Evolutionary conservation across 2,113 vertebrate genomes (phyloP).

Genomic region (Zeus faber): DNA sequence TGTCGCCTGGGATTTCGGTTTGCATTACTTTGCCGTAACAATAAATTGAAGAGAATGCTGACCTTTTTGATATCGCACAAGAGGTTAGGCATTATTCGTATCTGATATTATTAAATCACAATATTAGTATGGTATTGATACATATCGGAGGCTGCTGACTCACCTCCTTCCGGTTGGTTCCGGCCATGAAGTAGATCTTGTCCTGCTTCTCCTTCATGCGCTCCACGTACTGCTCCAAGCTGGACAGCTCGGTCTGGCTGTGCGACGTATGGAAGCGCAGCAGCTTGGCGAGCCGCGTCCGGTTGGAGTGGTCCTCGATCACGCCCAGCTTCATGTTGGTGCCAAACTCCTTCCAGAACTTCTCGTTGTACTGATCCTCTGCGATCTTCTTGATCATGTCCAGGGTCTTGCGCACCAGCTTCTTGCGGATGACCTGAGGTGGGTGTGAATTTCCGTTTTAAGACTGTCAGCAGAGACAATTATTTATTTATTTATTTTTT

Average conservation of each 20-base stretch:
- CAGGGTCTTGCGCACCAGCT: constrained; percentile 96
- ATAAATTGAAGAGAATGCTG: no score
- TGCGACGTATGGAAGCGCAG: constrained; percentile 96
- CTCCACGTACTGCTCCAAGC: constrained; percentile 95
- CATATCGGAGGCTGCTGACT: no score
- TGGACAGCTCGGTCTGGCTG: constrained; percentile 79
- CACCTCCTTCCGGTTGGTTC: constrained; percentile 93
- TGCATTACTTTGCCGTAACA: no score
- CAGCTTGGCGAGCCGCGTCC: constrained; percentile 94
- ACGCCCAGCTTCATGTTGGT: constrained; percentile 98
- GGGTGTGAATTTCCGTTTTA: background rate
- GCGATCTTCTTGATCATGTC: constrained; percentile 99
- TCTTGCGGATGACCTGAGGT: constrained; percentile 94
- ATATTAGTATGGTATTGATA: no score
- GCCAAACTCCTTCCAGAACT: constrained; percentile 99
- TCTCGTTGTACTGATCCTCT: constrained; percentile 93
- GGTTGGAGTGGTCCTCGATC: constrained; percentile 98
- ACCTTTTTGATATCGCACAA: no score
- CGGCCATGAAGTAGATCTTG: constrained; percentile 99
- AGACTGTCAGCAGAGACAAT: background rate
- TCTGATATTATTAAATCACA: no score
- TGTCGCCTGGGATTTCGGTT: no score
- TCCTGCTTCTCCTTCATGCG: constrained; percentile 99
- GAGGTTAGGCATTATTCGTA: no score
- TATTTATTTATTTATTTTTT: no score